Evolutionary conservation across 2,888 invertebrate genomes (phyloP).

Genomic region (Dolomedes plantarius): DNA sequence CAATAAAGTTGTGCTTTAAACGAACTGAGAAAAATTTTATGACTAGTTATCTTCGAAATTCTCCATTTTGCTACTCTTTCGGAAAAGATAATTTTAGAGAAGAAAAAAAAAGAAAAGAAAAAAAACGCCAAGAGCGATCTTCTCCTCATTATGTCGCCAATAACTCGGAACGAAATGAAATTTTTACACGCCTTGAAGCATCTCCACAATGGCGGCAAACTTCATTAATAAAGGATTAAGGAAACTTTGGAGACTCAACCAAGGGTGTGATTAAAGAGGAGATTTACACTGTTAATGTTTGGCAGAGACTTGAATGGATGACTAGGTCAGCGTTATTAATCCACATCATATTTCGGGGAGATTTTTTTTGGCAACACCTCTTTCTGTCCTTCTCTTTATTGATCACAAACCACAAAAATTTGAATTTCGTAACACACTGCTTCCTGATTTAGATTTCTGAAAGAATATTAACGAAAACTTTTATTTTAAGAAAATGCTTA

Average conservation of each 20-base stretch:
- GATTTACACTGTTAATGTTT: not conserved
- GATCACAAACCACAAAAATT: slow-evolving; percentile 26
- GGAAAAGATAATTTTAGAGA: not conserved
- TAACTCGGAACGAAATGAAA: slow-evolving; percentile 10
- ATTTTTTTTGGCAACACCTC: slow-evolving; percentile 39
- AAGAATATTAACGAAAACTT: too few species aligned
- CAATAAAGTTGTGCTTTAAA: not conserved
- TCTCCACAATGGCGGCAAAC: slow-evolving; percentile 23
- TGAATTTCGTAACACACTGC: too few species aligned
- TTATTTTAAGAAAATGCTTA: too few species aligned
- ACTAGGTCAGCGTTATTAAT: not conserved
- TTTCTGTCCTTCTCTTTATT: slow-evolving; percentile 2
- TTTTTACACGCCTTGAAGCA: not conserved
- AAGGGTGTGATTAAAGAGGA: slow-evolving; percentile 9
- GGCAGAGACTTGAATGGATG: not conserved
- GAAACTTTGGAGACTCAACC: not conserved
- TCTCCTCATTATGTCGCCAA: not conserved
- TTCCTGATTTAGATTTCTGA: too few species aligned
- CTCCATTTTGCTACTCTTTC: not conserved
- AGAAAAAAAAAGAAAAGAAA: not conserved
- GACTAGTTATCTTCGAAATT: not conserved
- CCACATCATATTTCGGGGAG: not conserved
- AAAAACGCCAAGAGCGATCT: not conserved
- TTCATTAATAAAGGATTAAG: slow-evolving; percentile 67
- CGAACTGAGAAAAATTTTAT: not conserved